Evolutionary conservation across 2,113 vertebrate species (phyloP), one percentile per base, ranked within the genome.

Genomic region (Raphicerus campestris): DNA sequence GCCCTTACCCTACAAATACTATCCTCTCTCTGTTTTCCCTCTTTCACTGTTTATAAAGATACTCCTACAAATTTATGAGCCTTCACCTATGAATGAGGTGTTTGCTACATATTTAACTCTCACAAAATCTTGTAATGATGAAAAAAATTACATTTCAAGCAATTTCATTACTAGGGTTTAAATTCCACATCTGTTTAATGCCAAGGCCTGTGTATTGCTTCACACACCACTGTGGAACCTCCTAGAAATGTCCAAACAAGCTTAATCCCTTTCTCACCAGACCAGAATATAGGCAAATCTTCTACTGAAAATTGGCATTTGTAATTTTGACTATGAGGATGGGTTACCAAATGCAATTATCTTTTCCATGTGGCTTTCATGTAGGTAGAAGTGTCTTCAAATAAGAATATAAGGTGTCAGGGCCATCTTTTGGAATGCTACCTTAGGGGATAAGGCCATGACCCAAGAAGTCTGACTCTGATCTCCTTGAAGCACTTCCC

Each of bases 1-100:
- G 39, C 61, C 55, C 56, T 70, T 84, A 24, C 45, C 61, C 30
- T 32, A 91, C 63, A 91, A 87, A 84, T 35, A 70, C 4, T 28
- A 20, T 92, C 51, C 2, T 55, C 35, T 94, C 53, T 39, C 51
- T 80, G 47, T 92, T 86, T 78, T 30, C 47, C 53, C 83, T n/a
- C 73, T 88, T 90, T 82, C 35, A 77, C 28, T 78, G 8, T 73
- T 66, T 56, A 51, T 16, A 56, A 53, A 70, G 16, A 19, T 19
- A 80, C 47, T 28, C 53, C 28, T 87, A 61, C 24, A 47, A 35
- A 35, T 66, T 22, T 30, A 55, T 3, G 55, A 6, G 22, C 47
- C 56, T 89, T 60, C 61, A 87, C 6, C 55, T 75, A 55, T 19
- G 53, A 96, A 77, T n/a, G n/a, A 96, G 19, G 28, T 55, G 13